Evolutionary conservation across 2,888 invertebrate genomes (phyloP).

Genomic region (Melinaea marsaeus): DNA sequence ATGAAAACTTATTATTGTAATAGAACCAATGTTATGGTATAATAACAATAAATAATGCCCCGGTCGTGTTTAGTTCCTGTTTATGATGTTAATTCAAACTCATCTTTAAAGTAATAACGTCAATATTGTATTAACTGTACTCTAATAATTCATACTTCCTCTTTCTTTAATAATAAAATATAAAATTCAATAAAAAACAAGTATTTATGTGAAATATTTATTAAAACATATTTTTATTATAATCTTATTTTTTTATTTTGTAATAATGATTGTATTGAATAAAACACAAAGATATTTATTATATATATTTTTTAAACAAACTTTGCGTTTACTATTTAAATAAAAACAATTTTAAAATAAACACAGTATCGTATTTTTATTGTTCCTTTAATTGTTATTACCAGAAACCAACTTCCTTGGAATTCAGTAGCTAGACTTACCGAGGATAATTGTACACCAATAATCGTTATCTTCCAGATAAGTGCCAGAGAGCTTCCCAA

Average conservation of each 20-base stretch:
- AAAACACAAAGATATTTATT: too few species aligned
- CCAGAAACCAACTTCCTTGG: conserved; percentile 26
- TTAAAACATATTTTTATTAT: too few species aligned
- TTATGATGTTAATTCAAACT: too few species aligned
- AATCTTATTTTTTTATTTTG: too few species aligned
- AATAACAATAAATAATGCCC: conserved; percentile 61
- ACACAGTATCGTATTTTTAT: conserved; percentile 9
- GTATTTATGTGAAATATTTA: too few species aligned
- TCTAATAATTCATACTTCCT: too few species aligned
- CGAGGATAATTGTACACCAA: conserved; percentile 60
- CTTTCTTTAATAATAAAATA: too few species aligned
- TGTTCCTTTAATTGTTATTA: conserved; percentile 23
- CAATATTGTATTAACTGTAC: too few species aligned
- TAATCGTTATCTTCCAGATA: conserved; percentile 67
- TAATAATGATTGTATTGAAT: too few species aligned
- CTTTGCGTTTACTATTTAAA: not conserved
- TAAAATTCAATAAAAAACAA: too few species aligned
- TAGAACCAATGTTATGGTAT: conserved; percentile 34
- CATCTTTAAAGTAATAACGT: too few species aligned
- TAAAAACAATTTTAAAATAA: conserved; percentile 2
- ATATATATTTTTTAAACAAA: not conserved
- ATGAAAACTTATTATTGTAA: conserved; percentile 14
- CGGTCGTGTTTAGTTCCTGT: conserved; percentile 39
- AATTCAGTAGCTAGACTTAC: conserved; percentile 52
- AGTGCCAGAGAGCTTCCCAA: conserved; percentile 59